Conservation (phyloP, 2,113 vertebrate species). For the Lasiurus cinereus region DNA sequence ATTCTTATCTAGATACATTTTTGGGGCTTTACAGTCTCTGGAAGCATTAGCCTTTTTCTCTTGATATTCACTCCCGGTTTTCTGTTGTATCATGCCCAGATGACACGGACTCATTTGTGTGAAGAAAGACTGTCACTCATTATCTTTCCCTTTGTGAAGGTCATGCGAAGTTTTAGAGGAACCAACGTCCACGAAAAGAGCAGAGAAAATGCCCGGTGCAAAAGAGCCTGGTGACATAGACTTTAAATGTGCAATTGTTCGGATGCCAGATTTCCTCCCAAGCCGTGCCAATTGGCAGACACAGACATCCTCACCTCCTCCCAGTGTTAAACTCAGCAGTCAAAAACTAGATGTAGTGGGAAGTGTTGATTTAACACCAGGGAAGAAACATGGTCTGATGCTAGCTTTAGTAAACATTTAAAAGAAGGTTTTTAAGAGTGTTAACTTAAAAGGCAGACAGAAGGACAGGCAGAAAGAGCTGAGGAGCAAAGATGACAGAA, state of each 20-base stretch:
- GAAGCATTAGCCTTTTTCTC: not conserved
- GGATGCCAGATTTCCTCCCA: constrained; percentile 82
- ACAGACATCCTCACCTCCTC: constrained; percentile 84
- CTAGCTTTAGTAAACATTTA: constrained; percentile 83
- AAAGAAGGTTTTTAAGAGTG: constrained; percentile 82
- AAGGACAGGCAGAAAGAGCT: constrained; percentile 47
- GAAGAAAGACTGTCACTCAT: constrained; percentile 22
- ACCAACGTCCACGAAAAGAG: constrained; percentile 76
- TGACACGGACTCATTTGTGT: constrained; percentile 46
- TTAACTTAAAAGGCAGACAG: constrained; percentile 79
- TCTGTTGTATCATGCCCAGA: not conserved
- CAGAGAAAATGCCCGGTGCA: constrained; percentile 78
- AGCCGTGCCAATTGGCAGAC: constrained; percentile 85
- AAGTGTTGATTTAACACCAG: constrained; percentile 87
- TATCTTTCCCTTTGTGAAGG: constrained; percentile 27
- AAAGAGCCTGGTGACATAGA: constrained; percentile 74
- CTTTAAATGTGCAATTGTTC: constrained; percentile 80
- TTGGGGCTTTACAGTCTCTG: not conserved
- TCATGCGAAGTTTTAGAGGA: constrained; percentile 66
- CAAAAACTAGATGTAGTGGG: constrained; percentile 83
- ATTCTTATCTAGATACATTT: not conserved
- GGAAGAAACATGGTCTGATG: constrained; percentile 78
- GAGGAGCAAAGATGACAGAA: constrained; percentile 20
- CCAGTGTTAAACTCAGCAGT: constrained; percentile 84
- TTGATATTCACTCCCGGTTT: not conserved